phyloP scores from a whole-genome alignment of 2,888 invertebrate species.

The Dynastes hyllus region DNA sequence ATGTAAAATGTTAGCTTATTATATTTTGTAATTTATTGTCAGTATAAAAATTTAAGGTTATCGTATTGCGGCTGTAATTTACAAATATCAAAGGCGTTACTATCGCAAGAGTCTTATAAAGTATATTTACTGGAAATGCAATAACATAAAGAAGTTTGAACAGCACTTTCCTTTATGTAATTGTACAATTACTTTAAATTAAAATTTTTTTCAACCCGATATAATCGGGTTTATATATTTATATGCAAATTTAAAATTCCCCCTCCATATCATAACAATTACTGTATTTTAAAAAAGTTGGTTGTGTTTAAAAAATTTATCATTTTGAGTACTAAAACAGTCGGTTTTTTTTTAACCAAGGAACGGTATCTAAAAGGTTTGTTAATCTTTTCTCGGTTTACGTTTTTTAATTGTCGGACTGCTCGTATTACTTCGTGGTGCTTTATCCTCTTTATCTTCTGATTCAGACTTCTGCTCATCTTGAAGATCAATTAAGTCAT shows the following conservation, averaged over 20 bases:
- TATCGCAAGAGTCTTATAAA: not conserved
- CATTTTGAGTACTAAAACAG: conserved; percentile 35
- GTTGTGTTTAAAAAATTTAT: no score
- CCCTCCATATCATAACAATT: conserved; percentile 20
- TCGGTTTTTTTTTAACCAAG: conserved; percentile 43
- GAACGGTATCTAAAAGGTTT: conserved; percentile 26
- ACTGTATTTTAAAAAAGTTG: no score
- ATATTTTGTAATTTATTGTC: conserved; percentile 34
- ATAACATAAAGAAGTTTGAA: not conserved
- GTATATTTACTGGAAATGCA: conserved; percentile 21
- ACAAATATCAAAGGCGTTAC: conserved; percentile 11
- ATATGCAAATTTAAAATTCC: no score
- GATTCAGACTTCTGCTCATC: conserved; percentile 57
- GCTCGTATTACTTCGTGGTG: conserved; percentile 62
- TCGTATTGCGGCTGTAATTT: conserved; percentile 9
- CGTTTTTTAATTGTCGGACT: conserved; percentile 81
- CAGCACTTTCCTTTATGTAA: not conserved
- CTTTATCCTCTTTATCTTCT: conserved; percentile 44
- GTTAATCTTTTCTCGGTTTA: conserved; percentile 78
- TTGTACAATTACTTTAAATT: no score
- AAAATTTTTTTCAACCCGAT: no score
- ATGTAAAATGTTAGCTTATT: conserved; percentile 24
- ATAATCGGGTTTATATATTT: no score
- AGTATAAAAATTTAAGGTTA: conserved; percentile 27
- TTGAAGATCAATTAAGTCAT: conserved; percentile 80